A percentile compares a stretch with the other conserved stretches of the same genome.
These are phyloP conservation scores for Falco biarmicus DNA, from an alignment of 2,797 vertebrate genomes.

Conservation along the genomic window DNA sequence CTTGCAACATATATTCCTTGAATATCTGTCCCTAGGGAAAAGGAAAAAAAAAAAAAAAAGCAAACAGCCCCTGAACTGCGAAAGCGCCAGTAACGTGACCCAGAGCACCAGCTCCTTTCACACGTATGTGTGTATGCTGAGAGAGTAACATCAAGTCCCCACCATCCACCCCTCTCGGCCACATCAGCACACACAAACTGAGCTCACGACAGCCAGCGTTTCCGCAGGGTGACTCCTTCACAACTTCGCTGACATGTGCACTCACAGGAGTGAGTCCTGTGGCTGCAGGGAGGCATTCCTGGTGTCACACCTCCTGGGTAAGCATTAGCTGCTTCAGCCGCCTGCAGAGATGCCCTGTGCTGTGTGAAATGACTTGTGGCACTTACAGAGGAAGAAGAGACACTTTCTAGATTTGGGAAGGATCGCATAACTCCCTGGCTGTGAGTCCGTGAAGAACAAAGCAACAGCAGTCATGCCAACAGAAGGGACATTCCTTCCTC, in stretches of 20 bases:
- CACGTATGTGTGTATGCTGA: background rate
- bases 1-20: background rate
- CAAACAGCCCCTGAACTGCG: background rate
- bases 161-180: background rate
- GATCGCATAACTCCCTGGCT: background rate
- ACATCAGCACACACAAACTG: rapidly evolving
- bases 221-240: background rate
- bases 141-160: background rate
- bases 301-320: background rate
- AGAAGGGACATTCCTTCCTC: background rate
- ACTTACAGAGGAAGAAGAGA: background rate
- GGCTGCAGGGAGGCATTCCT: background rate
- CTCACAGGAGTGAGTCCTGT: background rate
- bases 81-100: background rate
- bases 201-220: rapidly evolving
- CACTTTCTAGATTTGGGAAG: background rate
- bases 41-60: background rate
- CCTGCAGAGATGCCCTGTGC: too few relatives aligned
- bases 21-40: background rate
- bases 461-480: background rate
- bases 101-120: background rate
- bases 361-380: background rate
- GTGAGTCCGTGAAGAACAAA: background rate
- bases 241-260: rapidly evolving
- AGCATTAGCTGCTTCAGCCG: background rate